Evolutionary conservation across 1,140 invertebrate genomes (phyloP), one percentile per base, ranked within the genome.

Genomic region (Bombus confusus): DNA sequence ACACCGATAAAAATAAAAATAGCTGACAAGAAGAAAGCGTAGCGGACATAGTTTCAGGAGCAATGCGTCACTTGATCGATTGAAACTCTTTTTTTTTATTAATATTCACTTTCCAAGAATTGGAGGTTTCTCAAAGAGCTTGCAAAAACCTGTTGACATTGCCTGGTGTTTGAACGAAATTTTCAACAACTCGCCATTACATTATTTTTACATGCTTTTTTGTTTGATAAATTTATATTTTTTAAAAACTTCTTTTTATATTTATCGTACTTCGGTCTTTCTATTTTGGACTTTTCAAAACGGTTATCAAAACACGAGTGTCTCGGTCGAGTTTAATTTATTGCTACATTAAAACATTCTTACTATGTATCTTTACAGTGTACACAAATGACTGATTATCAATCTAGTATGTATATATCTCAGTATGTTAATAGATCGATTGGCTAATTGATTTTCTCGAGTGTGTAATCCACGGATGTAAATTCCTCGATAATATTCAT

Each of bases 1-100:
- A 28, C 13, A 28, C 1, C 13, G 31, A 31, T 34, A 66, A 66
- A 66, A 66, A 66, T 18, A 90, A 89, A 93, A 93, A 91, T 93
- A 89, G 78, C 73, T 25, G 59, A 71, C 80, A 81, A 86, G 89
- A 93, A 93, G 93, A 94, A 94, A 93, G 93, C 92, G 92, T 94
- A 82, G 91, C 92, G 88, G 87, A 87, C 90, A 88, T 25, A 13
- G 8, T n/a, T 57, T 37, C 66, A 91, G 74, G 83, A 90, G 91
- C 90, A 88, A 88, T 77, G 82, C 80, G 81, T 80, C 83, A 84
- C 88, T 75, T 59, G 79, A 88, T 90, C 85, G 87, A 86, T 2
- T 12, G 12, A 41, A 72, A 72, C 6, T 52, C 5, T 52, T 62
- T 62, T 41, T 13, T 62, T 13, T n/a, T 13, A n/a, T 62, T n/a